phyloP scores from a whole-genome alignment of 92 coral and sea anemone species.

The Palythoa grandis region DNA sequence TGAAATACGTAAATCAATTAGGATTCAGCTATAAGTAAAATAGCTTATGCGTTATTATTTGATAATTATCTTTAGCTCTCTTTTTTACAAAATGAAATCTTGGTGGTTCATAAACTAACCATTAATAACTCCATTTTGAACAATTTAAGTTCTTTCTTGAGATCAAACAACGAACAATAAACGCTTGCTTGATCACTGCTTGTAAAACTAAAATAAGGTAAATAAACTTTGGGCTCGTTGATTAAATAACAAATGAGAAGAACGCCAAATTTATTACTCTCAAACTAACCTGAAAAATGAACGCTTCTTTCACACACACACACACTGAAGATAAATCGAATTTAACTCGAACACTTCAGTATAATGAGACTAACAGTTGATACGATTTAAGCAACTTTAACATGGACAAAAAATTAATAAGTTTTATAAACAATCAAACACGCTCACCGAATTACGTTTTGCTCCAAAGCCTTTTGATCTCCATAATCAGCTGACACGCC shows the following conservation, averaged over 20 bases:
- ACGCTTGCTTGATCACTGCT: background rate
- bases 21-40: background rate
- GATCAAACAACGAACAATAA: background rate
- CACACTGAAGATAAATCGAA: background rate
- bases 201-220: background rate
- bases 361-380: background rate
- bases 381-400: background rate
- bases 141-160: background rate
- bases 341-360: background rate
- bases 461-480: background rate
- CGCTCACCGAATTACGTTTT: constrained; percentile 38
- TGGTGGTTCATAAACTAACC: background rate
- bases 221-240: background rate
- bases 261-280: background rate
- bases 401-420: background rate
- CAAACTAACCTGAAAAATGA: background rate
- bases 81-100: background rate
- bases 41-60: background rate
- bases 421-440: constrained; percentile 15
- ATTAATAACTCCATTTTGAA: background rate
- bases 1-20: background rate
- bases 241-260: background rate
- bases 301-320: background rate
- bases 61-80: background rate
- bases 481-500: background rate